Evolutionary conservation across 1,140 invertebrate species (phyloP).

Genomic region (Lethrus apterus): DNA sequence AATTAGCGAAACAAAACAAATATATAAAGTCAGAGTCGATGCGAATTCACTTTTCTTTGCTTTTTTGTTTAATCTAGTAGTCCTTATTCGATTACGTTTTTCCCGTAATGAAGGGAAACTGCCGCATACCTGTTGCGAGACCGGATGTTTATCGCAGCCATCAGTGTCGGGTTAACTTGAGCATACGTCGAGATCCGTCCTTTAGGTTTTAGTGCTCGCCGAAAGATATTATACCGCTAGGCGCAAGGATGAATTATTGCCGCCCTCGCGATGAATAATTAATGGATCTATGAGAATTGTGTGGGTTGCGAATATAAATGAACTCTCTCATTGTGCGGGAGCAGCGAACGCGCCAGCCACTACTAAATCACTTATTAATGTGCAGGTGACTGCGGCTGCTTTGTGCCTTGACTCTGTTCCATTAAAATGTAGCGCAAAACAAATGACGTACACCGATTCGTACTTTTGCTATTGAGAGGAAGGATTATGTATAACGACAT

Average conservation of each 20-base stretch:
- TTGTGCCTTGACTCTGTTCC: constrained; percentile 18
- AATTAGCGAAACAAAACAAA: neutral
- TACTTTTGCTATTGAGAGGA: constrained; percentile 30
- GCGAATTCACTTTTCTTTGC: constrained; percentile 1
- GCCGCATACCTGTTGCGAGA: constrained; percentile 28
- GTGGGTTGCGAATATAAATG: constrained; percentile 27
- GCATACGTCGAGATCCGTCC: constrained; percentile 22
- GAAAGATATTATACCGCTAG: too few relatives aligned
- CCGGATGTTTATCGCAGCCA: constrained; percentile 30
- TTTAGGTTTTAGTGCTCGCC: neutral
- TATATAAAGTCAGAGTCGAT: neutral
- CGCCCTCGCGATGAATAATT: too few relatives aligned
- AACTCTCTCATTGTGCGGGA: constrained; percentile 29
- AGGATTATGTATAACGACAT: constrained; percentile 16
- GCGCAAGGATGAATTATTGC: too few relatives aligned
- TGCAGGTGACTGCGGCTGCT: constrained; percentile 26
- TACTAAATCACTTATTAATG: constrained; percentile 37
- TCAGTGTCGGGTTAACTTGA: constrained; percentile 28
- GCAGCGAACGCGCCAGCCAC: constrained; percentile 26
- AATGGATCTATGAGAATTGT: constrained; percentile 11
- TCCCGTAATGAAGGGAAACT: constrained; percentile 25
- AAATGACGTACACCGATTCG: constrained; percentile 40
- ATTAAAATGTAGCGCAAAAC: constrained; percentile 28
- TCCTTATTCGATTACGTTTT: constrained; percentile 24
- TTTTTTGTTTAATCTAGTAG: constrained; percentile 21